Evolutionary conservation across 2,113 vertebrate genomes (phyloP).

Genomic region (Coptodon rendalli): DNA sequence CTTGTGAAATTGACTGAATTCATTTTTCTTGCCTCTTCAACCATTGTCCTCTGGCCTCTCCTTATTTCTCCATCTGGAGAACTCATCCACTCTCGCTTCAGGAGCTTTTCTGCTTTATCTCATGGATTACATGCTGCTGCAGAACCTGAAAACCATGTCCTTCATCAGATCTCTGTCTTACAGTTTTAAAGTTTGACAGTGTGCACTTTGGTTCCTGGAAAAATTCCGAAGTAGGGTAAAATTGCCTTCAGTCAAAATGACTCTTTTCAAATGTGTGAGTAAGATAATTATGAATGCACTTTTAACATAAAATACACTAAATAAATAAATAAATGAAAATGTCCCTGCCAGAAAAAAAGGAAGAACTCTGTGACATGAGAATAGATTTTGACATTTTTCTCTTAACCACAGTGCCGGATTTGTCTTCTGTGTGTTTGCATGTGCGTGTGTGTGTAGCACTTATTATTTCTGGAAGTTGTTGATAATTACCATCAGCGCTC

Average conservation of each 20-base stretch:
- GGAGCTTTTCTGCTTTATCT: slow-evolving; percentile 23
- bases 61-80: slow-evolving; percentile 10
- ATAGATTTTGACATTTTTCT: background rate
- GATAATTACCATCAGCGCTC: slow-evolving; percentile 3
- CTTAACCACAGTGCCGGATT: background rate
- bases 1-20: slow-evolving; percentile 41
- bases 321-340: background rate
- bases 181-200: background rate
- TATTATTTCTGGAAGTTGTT: background rate
- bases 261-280: background rate
- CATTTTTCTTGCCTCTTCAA: slow-evolving; percentile 20
- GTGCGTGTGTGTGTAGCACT: background rate
- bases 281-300: background rate
- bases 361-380: background rate
- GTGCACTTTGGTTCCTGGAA: background rate
- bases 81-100: slow-evolving; percentile 2
- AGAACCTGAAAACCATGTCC: background rate
- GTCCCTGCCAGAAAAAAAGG: background rate
- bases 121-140: background rate
- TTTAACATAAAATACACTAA: background rate
- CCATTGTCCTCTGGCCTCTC: slow-evolving; percentile 4
- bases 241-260: background rate
- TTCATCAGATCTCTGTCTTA: background rate
- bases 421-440: background rate
- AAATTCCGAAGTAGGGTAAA: background rate